phyloP scores from a whole-genome alignment of 2,797 vertebrate species.

The Enteromius fasciolatus region DNA sequence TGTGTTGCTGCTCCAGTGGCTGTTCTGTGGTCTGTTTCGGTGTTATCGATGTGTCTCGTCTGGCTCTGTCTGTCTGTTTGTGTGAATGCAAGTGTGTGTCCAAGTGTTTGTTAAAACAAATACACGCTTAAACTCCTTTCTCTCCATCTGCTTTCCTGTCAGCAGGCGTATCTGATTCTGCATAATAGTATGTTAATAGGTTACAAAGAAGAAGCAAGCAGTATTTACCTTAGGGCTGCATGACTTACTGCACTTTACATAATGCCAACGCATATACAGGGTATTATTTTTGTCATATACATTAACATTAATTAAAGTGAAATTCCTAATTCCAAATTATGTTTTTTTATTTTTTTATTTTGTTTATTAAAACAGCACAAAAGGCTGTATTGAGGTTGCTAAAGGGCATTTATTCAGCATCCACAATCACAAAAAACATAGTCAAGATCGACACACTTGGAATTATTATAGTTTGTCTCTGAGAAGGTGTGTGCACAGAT shows the following conservation, averaged over 20 bases:
- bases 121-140: background rate
- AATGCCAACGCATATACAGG: no score
- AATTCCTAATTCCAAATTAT: background rate
- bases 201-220: background rate
- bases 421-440: background rate
- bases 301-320: background rate
- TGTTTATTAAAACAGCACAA: background rate
- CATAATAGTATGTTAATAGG: background rate
- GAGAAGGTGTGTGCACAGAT: background rate
- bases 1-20: background rate
- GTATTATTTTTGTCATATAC: no score
- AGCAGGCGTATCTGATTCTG: slow-evolving; percentile 1
- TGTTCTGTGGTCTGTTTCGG: background rate
- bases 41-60: slow-evolving; percentile 26
- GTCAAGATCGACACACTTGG: background rate
- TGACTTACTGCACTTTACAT: no score
- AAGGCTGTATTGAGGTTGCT: background rate
- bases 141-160: slow-evolving; percentile 17
- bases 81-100: slow-evolving; percentile 23
- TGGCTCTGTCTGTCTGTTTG: slow-evolving; percentile 15
- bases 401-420: background rate
- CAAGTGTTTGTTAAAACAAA: slow-evolving; percentile 20
- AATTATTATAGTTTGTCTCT: background rate
- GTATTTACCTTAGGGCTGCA: background rate
- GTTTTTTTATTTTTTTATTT: background rate